Evolutionary conservation across 1,140 invertebrate species (phyloP).

Genomic region (Drosophila lacteicornis): DNA sequence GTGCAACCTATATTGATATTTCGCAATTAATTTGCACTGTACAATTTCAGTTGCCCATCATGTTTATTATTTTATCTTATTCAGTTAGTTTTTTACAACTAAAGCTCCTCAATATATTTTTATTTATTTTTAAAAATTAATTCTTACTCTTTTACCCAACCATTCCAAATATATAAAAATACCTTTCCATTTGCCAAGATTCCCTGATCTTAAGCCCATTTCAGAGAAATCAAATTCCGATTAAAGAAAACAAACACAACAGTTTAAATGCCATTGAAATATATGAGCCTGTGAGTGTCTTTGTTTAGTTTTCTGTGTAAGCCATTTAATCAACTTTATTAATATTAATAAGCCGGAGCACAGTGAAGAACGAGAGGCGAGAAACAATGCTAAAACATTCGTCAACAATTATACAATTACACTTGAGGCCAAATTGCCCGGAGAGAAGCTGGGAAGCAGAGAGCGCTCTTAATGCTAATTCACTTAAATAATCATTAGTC

Average conservation of each 20-base stretch:
- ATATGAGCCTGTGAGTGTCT: constrained; percentile 24
- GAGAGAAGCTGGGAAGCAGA: constrained; percentile 10
- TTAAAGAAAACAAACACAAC: constrained; percentile 26
- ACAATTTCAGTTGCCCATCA: not conserved
- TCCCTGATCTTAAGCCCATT: constrained; percentile 12
- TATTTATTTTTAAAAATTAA: no score
- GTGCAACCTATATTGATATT: no score
- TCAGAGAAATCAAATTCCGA: not conserved
- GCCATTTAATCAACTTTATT: constrained; percentile 81
- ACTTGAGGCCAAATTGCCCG: constrained; percentile 41
- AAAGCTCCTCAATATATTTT: no score
- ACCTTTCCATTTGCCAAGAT: not conserved
- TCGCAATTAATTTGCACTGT: no score
- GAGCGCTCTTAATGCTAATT: constrained; percentile 73
- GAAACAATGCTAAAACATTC: constrained; percentile 55
- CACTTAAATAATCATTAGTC: constrained; percentile 83
- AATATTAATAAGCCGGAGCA: constrained; percentile 69
- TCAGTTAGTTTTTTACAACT: no score
- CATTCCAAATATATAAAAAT: not conserved
- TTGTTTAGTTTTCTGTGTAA: constrained; percentile 70
- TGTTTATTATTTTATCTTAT: no score
- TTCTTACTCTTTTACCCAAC: not conserved
- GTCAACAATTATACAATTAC: constrained; percentile 80
- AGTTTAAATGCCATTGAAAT: constrained; percentile 8
- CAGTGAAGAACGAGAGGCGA: constrained; percentile 13